These are phyloP conservation scores for Megaleporinus macrocephalus DNA, from an alignment of 2,113 vertebrate genomes.

Conservation along the genomic window DNA sequence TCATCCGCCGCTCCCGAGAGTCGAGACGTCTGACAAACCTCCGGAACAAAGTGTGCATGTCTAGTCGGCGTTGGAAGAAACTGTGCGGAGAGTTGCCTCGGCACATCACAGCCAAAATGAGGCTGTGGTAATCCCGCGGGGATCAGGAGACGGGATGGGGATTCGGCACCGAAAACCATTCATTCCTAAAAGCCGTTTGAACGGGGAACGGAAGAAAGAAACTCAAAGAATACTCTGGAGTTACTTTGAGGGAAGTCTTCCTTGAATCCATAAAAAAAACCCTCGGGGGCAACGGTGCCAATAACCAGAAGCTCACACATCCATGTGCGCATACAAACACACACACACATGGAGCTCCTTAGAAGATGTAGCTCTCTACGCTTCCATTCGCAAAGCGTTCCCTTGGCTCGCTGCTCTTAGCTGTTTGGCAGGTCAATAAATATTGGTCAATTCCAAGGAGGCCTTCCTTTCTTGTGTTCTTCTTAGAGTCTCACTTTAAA, in stretches of 20 bases:
- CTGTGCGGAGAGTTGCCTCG: background rate
- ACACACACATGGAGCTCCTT: background rate
- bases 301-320: background rate
- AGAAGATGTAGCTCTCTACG: too few relatives aligned
- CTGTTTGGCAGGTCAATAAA: conserved; percentile 47
- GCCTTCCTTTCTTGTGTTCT: conserved; percentile 8
- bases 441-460: conserved; percentile 15
- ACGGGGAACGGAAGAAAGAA: background rate
- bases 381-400: conserved; percentile 29
- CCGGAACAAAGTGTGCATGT: background rate
- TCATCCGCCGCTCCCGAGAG: conserved; percentile 17
- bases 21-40: conserved; percentile 1
- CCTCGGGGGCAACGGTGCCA: background rate
- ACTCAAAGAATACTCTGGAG: background rate
- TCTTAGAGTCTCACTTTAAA: background rate
- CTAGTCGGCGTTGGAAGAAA: background rate
- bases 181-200: background rate
- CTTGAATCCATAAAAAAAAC: conserved; percentile 24
- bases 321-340: background rate
- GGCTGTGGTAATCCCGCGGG: background rate
- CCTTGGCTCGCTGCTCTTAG: conserved; percentile 33
- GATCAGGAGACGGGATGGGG: background rate
- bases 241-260: background rate
- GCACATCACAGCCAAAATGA: conserved; percentile 3
- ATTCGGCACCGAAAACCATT: background rate